Conservation (phyloP, 2,797 vertebrate genomes). For the Danio aesculapii region DNA sequence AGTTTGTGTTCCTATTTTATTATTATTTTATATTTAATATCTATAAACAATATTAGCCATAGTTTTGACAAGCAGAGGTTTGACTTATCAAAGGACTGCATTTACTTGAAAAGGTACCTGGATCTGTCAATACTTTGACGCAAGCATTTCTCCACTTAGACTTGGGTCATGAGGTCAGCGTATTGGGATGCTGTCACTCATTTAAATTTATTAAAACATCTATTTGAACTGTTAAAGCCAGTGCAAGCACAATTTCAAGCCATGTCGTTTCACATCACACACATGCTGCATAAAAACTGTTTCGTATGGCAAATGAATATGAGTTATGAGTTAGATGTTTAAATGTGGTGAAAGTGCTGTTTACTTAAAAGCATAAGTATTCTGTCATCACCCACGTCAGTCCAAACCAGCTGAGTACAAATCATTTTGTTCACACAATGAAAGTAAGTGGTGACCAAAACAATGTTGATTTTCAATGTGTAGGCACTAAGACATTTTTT, state of each 20-base stretch:
- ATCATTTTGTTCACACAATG: too few relatives aligned
- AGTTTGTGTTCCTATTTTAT: not conserved
- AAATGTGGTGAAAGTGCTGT: not conserved
- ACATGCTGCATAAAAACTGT: not conserved
- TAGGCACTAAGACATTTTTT: not conserved
- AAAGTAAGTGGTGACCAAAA: too few relatives aligned
- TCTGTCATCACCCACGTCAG: not conserved
- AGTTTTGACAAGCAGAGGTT: conserved; percentile 24
- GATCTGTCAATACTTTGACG: conserved; percentile 25
- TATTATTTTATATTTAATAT: too few relatives aligned
- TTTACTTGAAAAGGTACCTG: conserved; percentile 16
- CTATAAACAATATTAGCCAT: not conserved
- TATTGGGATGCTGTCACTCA: conserved; percentile 42
- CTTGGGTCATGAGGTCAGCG: conserved; percentile 30
- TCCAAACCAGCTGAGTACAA: not conserved
- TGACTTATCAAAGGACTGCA: not conserved
- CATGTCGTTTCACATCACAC: not conserved
- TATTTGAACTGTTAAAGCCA: conserved; percentile 16
- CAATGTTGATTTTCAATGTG: not conserved
- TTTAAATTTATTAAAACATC: conserved; percentile 37
- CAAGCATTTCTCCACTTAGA: conserved; percentile 26
- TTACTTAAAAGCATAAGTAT: not conserved
- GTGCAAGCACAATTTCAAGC: conserved; percentile 11
- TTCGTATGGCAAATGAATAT: not conserved
- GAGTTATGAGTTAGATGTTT: not conserved